phyloP scores from a whole-genome alignment of 2,888 invertebrate genomes.

The Drosophila pullipes region DNA sequence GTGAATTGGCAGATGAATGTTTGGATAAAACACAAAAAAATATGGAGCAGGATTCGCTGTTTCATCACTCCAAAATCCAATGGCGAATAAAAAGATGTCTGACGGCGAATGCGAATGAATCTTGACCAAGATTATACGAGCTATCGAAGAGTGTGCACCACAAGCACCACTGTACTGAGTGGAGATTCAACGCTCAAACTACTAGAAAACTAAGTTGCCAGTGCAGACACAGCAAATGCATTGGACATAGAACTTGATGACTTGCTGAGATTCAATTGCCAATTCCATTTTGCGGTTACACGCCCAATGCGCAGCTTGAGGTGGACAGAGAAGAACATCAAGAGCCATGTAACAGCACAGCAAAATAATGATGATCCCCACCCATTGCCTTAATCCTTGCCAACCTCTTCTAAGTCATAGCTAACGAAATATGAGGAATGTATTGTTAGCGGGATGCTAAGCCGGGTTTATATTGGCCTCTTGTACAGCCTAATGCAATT shows the following conservation, averaged over 20 bases:
- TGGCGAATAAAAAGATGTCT: constrained; percentile 32
- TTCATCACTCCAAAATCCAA: constrained; percentile 15
- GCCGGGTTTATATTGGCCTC: constrained; percentile 84
- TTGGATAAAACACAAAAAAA: neutral
- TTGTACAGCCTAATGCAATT: constrained; percentile 87
- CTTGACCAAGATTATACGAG: constrained; percentile 11
- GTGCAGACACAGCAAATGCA: constrained; percentile 11
- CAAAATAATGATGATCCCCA: neutral
- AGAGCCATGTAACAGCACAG: constrained; percentile 77
- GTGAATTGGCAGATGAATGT: constrained; percentile 42
- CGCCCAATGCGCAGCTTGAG: constrained; percentile 49
- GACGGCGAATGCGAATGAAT: neutral
- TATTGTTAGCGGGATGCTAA: constrained; percentile 90
- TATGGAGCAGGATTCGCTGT: constrained; percentile 2
- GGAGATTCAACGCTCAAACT: constrained; percentile 4
- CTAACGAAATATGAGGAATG: constrained; percentile 89
- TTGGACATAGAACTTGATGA: constrained; percentile 35
- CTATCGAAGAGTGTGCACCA: constrained; percentile 30
- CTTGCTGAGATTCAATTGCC: constrained; percentile 47
- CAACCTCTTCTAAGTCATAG: constrained; percentile 85
- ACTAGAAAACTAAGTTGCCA: constrained; percentile 9
- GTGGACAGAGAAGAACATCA: constrained; percentile 46
- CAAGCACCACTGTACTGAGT: constrained; percentile 19
- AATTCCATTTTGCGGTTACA: constrained; percentile 61
- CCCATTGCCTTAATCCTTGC: constrained; percentile 52